Base-by-base conservation (phyloP, 2,113 vertebrate genomes). In the Aptenodytes patagonicus region DNA sequence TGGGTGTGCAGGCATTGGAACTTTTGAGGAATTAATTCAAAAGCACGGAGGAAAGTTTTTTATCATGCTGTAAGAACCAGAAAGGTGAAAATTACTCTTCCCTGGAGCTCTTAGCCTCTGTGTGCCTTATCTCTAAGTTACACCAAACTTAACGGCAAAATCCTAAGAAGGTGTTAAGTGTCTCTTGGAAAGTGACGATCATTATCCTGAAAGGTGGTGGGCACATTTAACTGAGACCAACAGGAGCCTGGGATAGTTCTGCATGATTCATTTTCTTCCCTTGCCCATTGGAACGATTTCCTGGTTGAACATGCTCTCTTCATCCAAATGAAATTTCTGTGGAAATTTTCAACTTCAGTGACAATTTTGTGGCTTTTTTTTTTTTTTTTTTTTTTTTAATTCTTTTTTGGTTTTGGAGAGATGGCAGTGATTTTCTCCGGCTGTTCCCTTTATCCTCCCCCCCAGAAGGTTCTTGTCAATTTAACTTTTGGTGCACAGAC, bases 1-100 rank as follows among this genome's bases (percentile, higher is more conserved):
- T 98, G 98, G 98, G 96, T 98, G 98, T 98, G 97, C 98, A 97
- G 97, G 97, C 98, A 97, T 96, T 97, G 97, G 98, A 98, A 98
- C 98, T 98, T 98, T 98, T 97, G 98, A 98, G 95, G 97, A 98
- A 98, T 98, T 98, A 98, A 98, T 98, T 98, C 96, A 79, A 97
- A 52, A 49, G 97, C 97, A 98, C 49, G 54, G 70, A 98, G 93
- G 94, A 96, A 98, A 98, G 96, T 62, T 91, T 98, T 98, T 98
- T 98, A 98, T 98, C 96, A 98, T 91, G 17, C 95, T 97, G 76
- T 97, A 36, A 87, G 95, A 72, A 98, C 95, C 85, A 87, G 80
- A 97, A 85, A 97, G 95, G 97, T 97, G 91, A 96, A 96, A 96
- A 97, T 96, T 95, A 94, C 68, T 96, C 94, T 96, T 97, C 87